These are phyloP conservation scores for Lepidostoma basale DNA, from an alignment of 1,140 invertebrate species.

Conservation along the genomic window DNA sequence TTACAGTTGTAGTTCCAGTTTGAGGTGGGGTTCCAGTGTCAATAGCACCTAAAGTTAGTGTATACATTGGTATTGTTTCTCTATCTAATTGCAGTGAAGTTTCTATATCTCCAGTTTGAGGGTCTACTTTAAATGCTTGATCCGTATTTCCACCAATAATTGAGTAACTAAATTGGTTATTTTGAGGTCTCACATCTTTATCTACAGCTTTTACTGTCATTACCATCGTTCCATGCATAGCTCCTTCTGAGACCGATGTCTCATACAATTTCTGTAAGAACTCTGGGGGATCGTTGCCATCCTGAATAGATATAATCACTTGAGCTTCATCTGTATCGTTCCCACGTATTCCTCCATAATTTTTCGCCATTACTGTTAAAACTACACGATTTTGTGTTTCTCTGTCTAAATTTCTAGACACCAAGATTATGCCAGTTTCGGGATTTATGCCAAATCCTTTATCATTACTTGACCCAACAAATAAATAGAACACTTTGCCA, in stretches of 20 bases:
- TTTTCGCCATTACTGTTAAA: slow-evolving; percentile 92
- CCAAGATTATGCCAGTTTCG: slow-evolving; percentile 82
- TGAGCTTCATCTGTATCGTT: slow-evolving; percentile 96
- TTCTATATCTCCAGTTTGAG: slow-evolving; percentile 81
- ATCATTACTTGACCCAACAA: slow-evolving; percentile 92
- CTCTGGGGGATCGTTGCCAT: slow-evolving; percentile 94
- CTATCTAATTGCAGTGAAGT: slow-evolving; percentile 79
- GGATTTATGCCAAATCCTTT: slow-evolving; percentile 88
- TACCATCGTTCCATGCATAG: slow-evolving; percentile 72
- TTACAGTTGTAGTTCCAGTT: slow-evolving; percentile 84
- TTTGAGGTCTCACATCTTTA: slow-evolving; percentile 88
- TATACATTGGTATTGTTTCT: slow-evolving; percentile 78
- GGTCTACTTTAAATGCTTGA: slow-evolving; percentile 88
- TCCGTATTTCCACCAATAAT: slow-evolving; percentile 85
- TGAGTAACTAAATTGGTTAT: slow-evolving; percentile 91
- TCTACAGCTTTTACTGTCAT: slow-evolving; percentile 84
- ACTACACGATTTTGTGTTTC: slow-evolving; percentile 91
- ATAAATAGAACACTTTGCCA: slow-evolving; percentile 88
- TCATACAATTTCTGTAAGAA: slow-evolving; percentile 81
- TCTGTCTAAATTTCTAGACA: slow-evolving; percentile 82
- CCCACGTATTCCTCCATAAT: slow-evolving; percentile 87
- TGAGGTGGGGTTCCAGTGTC: slow-evolving; percentile 87
- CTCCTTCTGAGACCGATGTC: slow-evolving; percentile 79
- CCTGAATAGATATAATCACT: slow-evolving; percentile 90
- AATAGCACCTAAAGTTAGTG: slow-evolving; percentile 86